Base-by-base conservation (phyloP, 2,888 invertebrate species). In the Mylabris sibirica region DNA sequence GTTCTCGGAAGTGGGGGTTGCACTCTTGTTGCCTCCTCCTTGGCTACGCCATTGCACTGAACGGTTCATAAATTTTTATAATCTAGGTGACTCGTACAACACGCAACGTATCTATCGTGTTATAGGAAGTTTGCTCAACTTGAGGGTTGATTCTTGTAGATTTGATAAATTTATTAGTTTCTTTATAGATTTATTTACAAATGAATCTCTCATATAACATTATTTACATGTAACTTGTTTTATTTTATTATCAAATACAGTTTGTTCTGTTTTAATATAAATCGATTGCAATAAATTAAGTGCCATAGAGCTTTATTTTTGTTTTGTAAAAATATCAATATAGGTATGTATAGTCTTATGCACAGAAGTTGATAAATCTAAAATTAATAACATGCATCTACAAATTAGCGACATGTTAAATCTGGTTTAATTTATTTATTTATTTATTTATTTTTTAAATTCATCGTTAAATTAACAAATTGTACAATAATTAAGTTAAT, bases 251-350 rank as follows among this genome's bases (percentile, higher is more conserved):
- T 79, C 76, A 80, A 80, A 79, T 79, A 78, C 78, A 77, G 65
- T 77, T 57, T 57, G 57, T 57, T 57, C 14, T 57, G 11, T 26
- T 57, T 57, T 0, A 57, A 57, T 75, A 78, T 77, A 78, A 81
- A 79, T 78, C 74, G 75, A 78, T 77, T 79, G 80, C 78, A 81
- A 80, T 79, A 79, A 80, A 81, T 80, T 75, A 77, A 77, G 78
- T 79, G 77, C 74, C 76, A 76, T 73, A 75, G 75, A 76, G 74
- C 72, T 76, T 30, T 4, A 3, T 3, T 30, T 30, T 30, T 30
- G 30, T 30, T 30, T 72, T 79, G 79, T 75, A 80, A 81, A 79
- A 81, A 79, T 80, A 80, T 77, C 73, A 77, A 79, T 78, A 79
- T 72, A n/a, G n/a, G n/a, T n/a, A 30, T 30, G 30, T 30, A 30